Percentiles rank a stretch among this genome's conserved stretches.
Evolutionary conservation across 2,888 invertebrate genomes (phyloP).

Genomic region (Acanthopleura granulata): DNA sequence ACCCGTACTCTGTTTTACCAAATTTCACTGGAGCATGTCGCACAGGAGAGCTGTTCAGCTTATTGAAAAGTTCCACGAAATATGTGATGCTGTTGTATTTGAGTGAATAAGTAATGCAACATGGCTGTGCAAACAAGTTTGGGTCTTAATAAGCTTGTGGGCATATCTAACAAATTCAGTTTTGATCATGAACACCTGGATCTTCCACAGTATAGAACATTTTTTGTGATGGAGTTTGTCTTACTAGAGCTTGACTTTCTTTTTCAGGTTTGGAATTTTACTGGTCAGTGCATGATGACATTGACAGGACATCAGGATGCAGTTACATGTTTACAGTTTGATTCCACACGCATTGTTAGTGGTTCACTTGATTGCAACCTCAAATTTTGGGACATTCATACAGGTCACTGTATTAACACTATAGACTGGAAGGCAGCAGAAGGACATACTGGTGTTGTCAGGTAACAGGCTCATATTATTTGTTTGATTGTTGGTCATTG

Average conservation of each 20-base stretch:
- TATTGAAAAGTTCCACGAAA: no score
- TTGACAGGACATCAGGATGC: conserved; percentile 72
- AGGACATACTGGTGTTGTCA: conserved; percentile 73
- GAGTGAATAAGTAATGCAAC: no score
- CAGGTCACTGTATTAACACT: conserved; percentile 70
- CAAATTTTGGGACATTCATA: conserved; percentile 71
- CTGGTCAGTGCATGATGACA: conserved; percentile 69
- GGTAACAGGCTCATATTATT: conserved; percentile 41
- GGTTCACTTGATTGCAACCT: conserved; percentile 72
- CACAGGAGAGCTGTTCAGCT: no score
- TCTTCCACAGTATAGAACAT: no score
- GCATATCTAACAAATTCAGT: no score
- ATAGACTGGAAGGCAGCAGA: conserved; percentile 74
- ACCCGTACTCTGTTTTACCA: no score
- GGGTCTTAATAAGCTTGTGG: no score
- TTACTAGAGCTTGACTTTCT: not conserved
- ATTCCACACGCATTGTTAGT: conserved; percentile 70
- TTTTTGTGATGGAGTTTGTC: not conserved
- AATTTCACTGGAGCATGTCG: no score
- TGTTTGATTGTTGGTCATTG: no score
- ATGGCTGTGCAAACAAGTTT: no score
- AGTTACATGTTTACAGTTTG: conserved; percentile 73
- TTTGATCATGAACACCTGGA: no score
- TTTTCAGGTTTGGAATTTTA: conserved; percentile 70
- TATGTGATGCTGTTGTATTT: no score